These are phyloP conservation scores for Campylomormyrus numenius DNA, from an alignment of 2,113 vertebrate species.

Conservation along the genomic window DNA sequence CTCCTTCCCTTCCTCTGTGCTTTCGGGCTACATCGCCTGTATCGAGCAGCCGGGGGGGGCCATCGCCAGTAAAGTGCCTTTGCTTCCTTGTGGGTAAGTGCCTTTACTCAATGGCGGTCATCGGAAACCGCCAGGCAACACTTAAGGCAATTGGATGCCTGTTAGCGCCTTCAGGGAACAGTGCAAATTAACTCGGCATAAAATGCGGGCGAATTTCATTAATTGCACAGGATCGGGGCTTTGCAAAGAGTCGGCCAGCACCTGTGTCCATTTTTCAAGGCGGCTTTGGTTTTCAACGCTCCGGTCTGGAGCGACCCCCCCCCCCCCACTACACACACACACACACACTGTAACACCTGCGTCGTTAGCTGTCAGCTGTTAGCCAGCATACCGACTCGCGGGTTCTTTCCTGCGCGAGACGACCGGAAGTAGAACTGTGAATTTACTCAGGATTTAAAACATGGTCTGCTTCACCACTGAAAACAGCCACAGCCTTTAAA, in stretches of 20 bases:
- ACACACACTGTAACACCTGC: background rate
- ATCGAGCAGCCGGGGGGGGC: background rate
- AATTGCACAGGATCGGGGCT: background rate
- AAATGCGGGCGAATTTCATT: background rate
- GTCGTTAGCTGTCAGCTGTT: background rate
- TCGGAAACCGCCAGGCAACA: background rate
- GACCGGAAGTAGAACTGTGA: background rate
- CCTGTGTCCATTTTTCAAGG: background rate
- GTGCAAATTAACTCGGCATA: background rate
- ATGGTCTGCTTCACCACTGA: background rate
- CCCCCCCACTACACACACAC: background rate
- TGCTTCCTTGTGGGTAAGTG: background rate
- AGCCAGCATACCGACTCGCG: background rate
- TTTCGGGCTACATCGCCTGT: background rate
- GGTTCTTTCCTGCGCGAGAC: background rate
- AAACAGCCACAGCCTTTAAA: background rate
- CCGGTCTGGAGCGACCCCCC: too few relatives aligned
- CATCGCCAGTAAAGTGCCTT: background rate
- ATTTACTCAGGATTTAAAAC: background rate
- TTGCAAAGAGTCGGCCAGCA: background rate
- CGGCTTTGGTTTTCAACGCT: too few relatives aligned
- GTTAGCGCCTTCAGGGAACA: background rate
- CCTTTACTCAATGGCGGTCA: background rate
- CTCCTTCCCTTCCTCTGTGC: background rate
- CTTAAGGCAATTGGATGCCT: background rate